Percentiles rank a stretch among this genome's conserved stretches.
These are phyloP conservation scores for Drosophila neocordata DNA, from an alignment of 1,140 invertebrate species.

Conservation along the genomic window DNA sequence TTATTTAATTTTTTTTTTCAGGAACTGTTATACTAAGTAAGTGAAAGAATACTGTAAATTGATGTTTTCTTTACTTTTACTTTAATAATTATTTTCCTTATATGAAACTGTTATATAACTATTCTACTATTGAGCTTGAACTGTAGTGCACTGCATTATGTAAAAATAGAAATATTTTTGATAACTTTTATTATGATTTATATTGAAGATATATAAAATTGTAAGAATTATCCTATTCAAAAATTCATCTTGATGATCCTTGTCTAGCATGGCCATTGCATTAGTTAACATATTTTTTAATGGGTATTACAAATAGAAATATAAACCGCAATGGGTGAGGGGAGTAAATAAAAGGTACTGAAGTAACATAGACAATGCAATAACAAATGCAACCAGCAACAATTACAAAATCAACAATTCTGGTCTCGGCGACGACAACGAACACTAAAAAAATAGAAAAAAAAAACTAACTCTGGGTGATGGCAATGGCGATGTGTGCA, in stretches of 20 bases:
- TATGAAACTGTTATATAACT: too few relatives aligned
- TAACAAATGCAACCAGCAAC: constrained; percentile 63
- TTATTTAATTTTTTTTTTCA: too few relatives aligned
- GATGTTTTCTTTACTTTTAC: too few relatives aligned
- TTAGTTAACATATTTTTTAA: not conserved
- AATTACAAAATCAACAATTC: constrained; percentile 74
- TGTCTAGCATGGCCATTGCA: not conserved
- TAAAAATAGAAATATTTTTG: too few relatives aligned
- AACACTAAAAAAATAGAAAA: not conserved
- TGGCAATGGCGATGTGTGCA: constrained; percentile 36
- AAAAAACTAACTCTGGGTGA: not conserved
- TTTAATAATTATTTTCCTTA: too few relatives aligned
- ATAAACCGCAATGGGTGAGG: constrained; percentile 39
- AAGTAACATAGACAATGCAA: constrained; percentile 19
- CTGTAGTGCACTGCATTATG: too few relatives aligned
- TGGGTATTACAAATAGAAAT: not conserved
- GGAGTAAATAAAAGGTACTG: constrained; percentile 17
- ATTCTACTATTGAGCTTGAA: too few relatives aligned
- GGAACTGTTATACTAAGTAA: too few relatives aligned
- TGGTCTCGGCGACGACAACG: constrained; percentile 47
- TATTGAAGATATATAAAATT: too few relatives aligned
- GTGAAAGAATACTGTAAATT: too few relatives aligned
- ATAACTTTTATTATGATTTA: too few relatives aligned
- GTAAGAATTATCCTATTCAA: too few relatives aligned
- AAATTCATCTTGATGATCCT: not conserved